A percentile compares a stretch with the other conserved stretches of the same genome.
Evolutionary conservation across 2,113 vertebrate species (phyloP).

Genomic region (Gobiocypris rarus): DNA sequence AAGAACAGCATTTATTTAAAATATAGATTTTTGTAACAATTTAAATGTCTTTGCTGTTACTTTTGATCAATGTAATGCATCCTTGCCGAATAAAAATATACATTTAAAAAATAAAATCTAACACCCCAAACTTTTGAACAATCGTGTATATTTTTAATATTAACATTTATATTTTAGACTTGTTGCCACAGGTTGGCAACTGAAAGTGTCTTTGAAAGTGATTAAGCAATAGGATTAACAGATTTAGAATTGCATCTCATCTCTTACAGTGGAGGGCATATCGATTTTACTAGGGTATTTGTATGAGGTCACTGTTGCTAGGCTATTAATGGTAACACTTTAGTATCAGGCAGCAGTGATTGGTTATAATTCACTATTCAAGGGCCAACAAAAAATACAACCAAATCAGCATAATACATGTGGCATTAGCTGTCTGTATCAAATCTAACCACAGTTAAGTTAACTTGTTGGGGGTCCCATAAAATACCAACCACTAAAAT

Average conservation of each 20-base stretch:
- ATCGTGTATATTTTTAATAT: background rate
- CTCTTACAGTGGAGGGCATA: slow-evolving; percentile 29
- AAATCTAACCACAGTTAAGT: slow-evolving; percentile 17
- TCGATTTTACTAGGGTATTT: slow-evolving; percentile 39
- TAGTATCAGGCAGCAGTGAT: slow-evolving; percentile 11
- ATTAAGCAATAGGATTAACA: slow-evolving; percentile 16
- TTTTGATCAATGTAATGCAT: background rate
- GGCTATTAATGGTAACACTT: slow-evolving; percentile 43
- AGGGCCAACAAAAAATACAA: slow-evolving; percentile 14
- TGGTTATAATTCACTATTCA: slow-evolving; percentile 15
- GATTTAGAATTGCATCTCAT: slow-evolving; percentile 36
- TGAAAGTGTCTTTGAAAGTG: background rate
- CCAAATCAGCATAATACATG: slow-evolving; percentile 33
- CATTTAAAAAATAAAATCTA: background rate
- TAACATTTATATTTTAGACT: background rate
- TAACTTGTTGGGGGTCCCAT: background rate
- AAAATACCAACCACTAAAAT: slow-evolving; percentile 16
- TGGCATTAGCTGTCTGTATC: slow-evolving; percentile 2
- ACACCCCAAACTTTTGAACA: background rate
- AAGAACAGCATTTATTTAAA: background rate
- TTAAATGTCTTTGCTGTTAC: background rate
- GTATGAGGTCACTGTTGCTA: slow-evolving; percentile 43
- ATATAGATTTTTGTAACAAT: background rate
- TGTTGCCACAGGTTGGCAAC: background rate
- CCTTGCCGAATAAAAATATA: background rate